A percentile compares a stretch with the other conserved stretches of the same genome.
These are phyloP conservation scores for Hystrix brachyura DNA, from an alignment of 2,113 vertebrate genomes.

Conservation along the genomic window DNA sequence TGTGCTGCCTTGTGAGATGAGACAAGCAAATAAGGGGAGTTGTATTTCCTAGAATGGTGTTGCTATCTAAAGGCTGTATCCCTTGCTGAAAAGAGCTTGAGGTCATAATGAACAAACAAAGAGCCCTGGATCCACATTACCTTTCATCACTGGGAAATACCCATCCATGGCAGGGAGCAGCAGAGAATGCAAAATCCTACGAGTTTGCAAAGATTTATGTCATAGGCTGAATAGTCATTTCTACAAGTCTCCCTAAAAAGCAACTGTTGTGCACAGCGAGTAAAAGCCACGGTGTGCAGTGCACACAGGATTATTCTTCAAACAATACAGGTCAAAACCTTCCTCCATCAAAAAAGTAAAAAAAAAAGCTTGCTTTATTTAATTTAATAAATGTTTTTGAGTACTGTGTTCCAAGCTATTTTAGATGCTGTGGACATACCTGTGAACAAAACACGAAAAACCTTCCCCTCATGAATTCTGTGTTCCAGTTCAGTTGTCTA, in stretches of 20 bases:
- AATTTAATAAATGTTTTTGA: constrained; percentile 36
- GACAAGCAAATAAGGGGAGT: constrained; percentile 41
- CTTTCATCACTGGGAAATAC: background rate
- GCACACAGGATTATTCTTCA: constrained; percentile 5
- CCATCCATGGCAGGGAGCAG: background rate
- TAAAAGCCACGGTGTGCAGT: background rate
- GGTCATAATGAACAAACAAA: constrained; percentile 75
- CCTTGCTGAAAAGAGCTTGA: constrained; percentile 78
- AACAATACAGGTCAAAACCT: background rate
- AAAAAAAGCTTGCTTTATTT: constrained; percentile 31
- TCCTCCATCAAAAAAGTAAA: background rate
- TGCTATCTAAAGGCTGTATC: constrained; percentile 51
- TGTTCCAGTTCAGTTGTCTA: background rate
- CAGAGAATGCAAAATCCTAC: background rate
- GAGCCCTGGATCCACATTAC: background rate
- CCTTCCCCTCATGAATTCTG: background rate
- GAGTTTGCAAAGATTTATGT: constrained; percentile 53
- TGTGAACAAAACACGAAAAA: background rate
- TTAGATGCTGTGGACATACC: background rate
- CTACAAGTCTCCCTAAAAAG: background rate
- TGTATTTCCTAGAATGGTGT: constrained; percentile 58
- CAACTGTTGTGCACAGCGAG: background rate
- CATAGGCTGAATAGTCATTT: background rate
- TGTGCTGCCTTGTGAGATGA: constrained; percentile 72
- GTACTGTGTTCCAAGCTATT: background rate